These are phyloP conservation scores for Protonibea diacanthus DNA, from an alignment of 2,797 vertebrate species.

Conservation along the genomic window DNA sequence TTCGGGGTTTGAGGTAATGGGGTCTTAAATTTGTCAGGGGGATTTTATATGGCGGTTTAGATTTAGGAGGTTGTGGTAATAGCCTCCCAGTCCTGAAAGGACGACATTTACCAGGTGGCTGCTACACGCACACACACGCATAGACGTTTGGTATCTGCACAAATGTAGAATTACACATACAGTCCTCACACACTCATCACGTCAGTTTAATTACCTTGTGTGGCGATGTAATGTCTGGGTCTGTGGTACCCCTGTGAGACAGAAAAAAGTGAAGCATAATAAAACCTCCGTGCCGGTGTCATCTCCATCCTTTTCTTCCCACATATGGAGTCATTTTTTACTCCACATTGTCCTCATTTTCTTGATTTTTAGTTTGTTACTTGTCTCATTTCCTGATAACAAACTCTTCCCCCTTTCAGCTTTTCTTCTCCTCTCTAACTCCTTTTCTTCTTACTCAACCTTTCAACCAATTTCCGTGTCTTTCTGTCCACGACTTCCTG, in stretches of 20 bases:
- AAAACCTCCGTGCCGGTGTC: neutral
- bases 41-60: conserved; percentile 69
- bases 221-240: conserved; percentile 97
- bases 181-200: conserved; percentile 41
- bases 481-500: neutral
- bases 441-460: neutral
- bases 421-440: neutral
- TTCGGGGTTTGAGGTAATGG: conserved; percentile 73
- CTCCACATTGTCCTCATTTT: neutral
- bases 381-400: neutral
- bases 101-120: conserved; percentile 67
- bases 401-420: neutral
- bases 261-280: conserved; percentile 27
- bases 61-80: conserved; percentile 78
- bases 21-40: conserved; percentile 78
- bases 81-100: conserved; percentile 56
- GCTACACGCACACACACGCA: conserved; percentile 15
- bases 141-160: conserved; percentile 22
- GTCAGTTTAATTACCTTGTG: conserved; percentile 91
- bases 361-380: neutral
- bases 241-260: conserved; percentile 93
- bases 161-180: conserved; percentile 20
- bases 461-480: neutral
- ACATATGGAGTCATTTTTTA: neutral
- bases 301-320: neutral